Conservation (phyloP, 2,797 vertebrate genomes). For the Diglossa cyanea region DNA sequence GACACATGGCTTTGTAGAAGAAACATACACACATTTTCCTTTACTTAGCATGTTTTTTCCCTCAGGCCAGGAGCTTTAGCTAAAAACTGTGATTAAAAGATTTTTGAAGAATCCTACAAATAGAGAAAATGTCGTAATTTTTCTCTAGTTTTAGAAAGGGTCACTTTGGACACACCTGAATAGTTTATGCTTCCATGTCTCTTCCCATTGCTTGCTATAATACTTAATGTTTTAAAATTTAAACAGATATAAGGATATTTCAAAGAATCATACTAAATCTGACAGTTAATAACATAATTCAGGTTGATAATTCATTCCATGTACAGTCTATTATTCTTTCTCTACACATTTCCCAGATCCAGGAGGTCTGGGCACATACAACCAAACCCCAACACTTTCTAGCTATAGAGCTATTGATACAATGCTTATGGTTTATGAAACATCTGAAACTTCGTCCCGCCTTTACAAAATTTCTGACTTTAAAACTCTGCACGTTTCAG, state of each 20-base stretch:
- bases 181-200: background rate
- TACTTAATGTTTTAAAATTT: background rate
- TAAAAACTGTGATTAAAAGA: background rate
- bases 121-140: background rate
- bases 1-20: background rate
- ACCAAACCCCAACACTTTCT: background rate
- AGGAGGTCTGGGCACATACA: background rate
- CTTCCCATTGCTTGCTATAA: background rate
- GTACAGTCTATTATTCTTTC: background rate
- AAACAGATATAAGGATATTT: background rate
- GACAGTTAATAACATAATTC: background rate
- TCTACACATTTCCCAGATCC: background rate
- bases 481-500: fast-evolving
- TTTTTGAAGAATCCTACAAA: background rate
- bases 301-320: background rate
- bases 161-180: background rate
- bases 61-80: background rate
- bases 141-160: background rate
- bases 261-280: background rate
- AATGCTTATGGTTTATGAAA: background rate
- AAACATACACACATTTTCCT: background rate
- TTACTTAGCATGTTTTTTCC: background rate
- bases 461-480: background rate
- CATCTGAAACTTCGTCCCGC: background rate
- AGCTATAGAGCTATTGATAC: background rate